phyloP scores from a whole-genome alignment of 2,888 invertebrate species.

The Alitta virens region DNA sequence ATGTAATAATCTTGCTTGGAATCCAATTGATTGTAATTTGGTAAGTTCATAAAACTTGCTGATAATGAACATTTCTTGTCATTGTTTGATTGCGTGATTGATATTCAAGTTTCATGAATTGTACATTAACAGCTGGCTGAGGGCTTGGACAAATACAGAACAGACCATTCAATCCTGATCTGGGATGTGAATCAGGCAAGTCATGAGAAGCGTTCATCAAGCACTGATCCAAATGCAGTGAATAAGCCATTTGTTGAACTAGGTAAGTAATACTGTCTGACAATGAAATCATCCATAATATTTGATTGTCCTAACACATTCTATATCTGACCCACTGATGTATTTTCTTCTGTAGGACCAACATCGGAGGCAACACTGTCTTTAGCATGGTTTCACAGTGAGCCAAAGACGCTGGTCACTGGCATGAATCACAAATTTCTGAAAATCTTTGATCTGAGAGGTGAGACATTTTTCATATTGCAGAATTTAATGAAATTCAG shows the following conservation, averaged over 20 bases:
- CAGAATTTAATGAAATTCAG: background rate
- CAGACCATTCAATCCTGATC: conserved; percentile 82
- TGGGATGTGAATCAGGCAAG: conserved; percentile 71
- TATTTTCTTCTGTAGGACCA: background rate
- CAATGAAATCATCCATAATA: too few relatives aligned
- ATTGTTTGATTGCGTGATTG: background rate
- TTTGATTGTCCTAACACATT: too few relatives aligned
- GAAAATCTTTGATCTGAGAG: conserved; percentile 85
- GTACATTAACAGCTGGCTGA: conserved; percentile 65
- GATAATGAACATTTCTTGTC: too few relatives aligned
- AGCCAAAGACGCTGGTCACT: conserved; percentile 49
- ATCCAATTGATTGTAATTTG: conserved; percentile 75
- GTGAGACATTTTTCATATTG: conserved; percentile 61
- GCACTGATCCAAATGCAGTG: background rate
- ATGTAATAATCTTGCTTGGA: conserved; percentile 87
- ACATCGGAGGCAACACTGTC: conserved; percentile 25
- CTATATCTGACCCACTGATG: too few relatives aligned
- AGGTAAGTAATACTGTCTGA: conserved; percentile 27
- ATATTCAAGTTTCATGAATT: too few relatives aligned
- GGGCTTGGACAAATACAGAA: conserved; percentile 84
- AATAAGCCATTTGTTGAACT: conserved; percentile 71
- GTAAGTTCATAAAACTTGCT: too few relatives aligned
- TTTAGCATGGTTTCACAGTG: conserved; percentile 26
- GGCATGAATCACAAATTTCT: conserved; percentile 90
- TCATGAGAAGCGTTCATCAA: background rate